Percentiles rank a stretch among this genome's conserved stretches.
phyloP scores from a whole-genome alignment of 2,113 vertebrate genomes.

The Capreolus pygargus region DNA sequence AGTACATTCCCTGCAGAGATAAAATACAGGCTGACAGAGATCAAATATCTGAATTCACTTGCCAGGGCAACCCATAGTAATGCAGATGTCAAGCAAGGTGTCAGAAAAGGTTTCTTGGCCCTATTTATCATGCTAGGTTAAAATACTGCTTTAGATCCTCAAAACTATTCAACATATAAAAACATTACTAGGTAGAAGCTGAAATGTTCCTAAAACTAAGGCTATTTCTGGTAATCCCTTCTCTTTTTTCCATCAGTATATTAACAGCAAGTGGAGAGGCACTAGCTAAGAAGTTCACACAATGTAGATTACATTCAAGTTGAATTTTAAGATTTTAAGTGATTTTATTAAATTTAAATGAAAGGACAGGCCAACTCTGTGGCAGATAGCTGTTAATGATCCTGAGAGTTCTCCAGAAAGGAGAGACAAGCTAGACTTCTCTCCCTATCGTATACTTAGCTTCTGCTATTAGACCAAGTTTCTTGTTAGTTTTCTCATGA shows the following conservation, averaged over 20 bases:
- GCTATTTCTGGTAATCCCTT: neutral
- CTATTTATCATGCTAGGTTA: neutral
- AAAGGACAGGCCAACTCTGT: neutral
- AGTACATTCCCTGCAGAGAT: slow-evolving; percentile 36
- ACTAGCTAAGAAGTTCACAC: neutral
- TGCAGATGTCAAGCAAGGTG: neutral
- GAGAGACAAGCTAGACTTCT: neutral
- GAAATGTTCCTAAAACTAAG: neutral
- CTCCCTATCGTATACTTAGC: neutral
- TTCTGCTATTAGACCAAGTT: neutral
- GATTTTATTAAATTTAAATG: neutral
- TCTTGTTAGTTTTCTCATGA: neutral
- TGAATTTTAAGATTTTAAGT: neutral
- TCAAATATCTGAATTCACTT: neutral
- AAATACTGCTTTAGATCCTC: neutral
- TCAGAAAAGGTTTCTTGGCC: neutral
- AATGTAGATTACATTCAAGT: neutral
- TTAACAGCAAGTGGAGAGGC: neutral
- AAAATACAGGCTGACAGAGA: neutral
- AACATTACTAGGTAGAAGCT: neutral
- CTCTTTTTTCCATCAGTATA: neutral
- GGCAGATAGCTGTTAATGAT: neutral
- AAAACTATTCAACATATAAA: neutral
- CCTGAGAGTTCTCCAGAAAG: neutral
- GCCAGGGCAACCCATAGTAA: neutral